Evolutionary conservation across 2,113 vertebrate genomes (phyloP), one percentile per base, ranked within the genome.

Genomic region (Hippocampus mohnikei): DNA sequence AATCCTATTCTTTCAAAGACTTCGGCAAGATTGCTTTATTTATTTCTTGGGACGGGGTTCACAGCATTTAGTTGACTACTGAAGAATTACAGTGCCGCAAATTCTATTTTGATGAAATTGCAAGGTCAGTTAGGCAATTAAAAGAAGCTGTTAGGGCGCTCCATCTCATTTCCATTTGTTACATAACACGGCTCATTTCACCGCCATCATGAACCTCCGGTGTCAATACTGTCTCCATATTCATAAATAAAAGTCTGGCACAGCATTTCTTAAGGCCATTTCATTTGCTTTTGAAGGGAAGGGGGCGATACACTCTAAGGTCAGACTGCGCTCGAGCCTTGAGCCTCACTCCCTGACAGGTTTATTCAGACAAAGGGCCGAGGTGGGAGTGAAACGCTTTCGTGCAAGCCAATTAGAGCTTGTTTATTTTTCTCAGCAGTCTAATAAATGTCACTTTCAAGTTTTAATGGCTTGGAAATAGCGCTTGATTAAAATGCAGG

Each of bases 381-480:
- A 83, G 71, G 71, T 67, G 66, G 73, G 79, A 83, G 75, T 23
- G 25, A 33, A 68, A 67, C 21, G 18, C 72, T 77, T 75, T 70
- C 3, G 52, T 64, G 72, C 20, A 44, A 86, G 84, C 86, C 87
- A 90, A 90, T 90, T 91, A 90, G 80, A 58, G 44, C 81, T 89
- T 88, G 86, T 90, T 91, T 91, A 90, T 89, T 90, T 89, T 82
- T 78, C 87, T 84, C 84, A 18, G 56, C 79, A 73, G 85, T 81
- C 87, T 83, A 87, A 87, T 89, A 91, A 90, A 90, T 62, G 52
- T 87, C 90, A 88, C 80, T 81, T 83, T 83, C 82, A 83, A 64
- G 73, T 87, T 88, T 89, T 88, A 89, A 89, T 88, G 81, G 86
- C 85, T 87, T 77, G 77, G 84, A 88, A 82, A 85, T 77, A 73